A percentile compares a stretch with the other conserved stretches of the same genome.
Conservation (phyloP, 2,888 invertebrate genomes). For the Neoitamus cyanurus region DNA sequence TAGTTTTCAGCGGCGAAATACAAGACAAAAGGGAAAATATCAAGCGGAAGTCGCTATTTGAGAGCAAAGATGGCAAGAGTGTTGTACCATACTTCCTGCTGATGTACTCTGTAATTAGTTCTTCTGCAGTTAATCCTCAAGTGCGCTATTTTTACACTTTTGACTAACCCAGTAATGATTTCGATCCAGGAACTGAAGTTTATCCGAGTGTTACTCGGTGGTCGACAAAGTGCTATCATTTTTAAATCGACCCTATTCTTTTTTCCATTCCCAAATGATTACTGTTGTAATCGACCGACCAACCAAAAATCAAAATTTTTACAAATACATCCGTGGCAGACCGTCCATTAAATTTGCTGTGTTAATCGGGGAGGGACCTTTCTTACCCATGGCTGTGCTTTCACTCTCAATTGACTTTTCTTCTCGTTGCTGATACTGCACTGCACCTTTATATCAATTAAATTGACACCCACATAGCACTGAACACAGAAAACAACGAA, state of each 20-base stretch:
- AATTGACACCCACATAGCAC: slow-evolving; percentile 6
- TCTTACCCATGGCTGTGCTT: slow-evolving; percentile 4
- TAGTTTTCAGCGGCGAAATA: background rate
- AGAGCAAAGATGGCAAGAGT: background rate
- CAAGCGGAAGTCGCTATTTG: background rate
- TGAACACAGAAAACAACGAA: background rate
- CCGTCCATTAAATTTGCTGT: background rate
- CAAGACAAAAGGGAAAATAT: background rate
- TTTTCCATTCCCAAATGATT: background rate
- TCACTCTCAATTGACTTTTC: background rate
- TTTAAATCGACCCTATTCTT: background rate
- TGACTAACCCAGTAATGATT: slow-evolving; percentile 21
- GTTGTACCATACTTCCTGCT: background rate
- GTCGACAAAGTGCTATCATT: background rate
- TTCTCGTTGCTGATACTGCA: background rate
- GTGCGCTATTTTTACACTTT: slow-evolving; percentile 29
- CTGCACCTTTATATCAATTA: background rate
- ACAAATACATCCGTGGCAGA: background rate
- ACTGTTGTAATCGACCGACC: background rate
- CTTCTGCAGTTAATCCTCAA: slow-evolving; percentile 7
- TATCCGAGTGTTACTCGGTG: background rate
- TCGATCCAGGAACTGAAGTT: background rate
- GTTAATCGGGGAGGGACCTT: background rate
- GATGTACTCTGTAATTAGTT: background rate
- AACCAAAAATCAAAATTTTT: background rate